phyloP scores from a whole-genome alignment of 1,140 invertebrate genomes.

The Penaeus vannamei region DNA sequence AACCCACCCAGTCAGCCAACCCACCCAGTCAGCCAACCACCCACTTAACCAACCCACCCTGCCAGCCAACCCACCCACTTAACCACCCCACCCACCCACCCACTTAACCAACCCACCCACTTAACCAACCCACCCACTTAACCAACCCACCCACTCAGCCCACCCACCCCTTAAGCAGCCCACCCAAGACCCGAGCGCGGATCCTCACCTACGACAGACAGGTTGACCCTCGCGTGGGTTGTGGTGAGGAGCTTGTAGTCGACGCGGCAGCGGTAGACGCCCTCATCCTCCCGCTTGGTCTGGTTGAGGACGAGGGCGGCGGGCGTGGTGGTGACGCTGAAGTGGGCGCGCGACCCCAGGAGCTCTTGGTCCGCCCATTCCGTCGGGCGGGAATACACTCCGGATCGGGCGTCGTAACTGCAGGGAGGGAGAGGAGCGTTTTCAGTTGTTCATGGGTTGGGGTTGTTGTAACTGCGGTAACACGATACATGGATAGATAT shows the following conservation, averaged over 20 bases:
- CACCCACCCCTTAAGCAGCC: too few species aligned
- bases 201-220: slow-evolving; percentile 90
- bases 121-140: too few species aligned
- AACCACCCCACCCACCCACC: too few species aligned
- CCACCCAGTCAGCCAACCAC: too few species aligned
- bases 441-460: neutral
- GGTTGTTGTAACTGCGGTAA: neutral
- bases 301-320: slow-evolving; percentile 83
- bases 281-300: slow-evolving; percentile 85
- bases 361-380: slow-evolving; percentile 64
- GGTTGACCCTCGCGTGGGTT: slow-evolving; percentile 89
- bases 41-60: too few species aligned
- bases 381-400: slow-evolving; percentile 60
- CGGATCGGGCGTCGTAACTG: slow-evolving; percentile 65
- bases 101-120: too few species aligned
- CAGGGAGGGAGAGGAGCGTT: neutral
- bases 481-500: too few species aligned
- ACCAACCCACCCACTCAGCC: too few species aligned
- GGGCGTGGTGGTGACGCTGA: slow-evolving; percentile 53
- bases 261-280: slow-evolving; percentile 88
- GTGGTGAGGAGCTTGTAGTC: slow-evolving; percentile 92
- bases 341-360: slow-evolving; percentile 58
- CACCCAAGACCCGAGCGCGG: too few species aligned
- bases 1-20: too few species aligned
- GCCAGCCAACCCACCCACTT: too few species aligned